Evolutionary conservation across 2,888 invertebrate species (phyloP).

Genomic region (Tenthredo scrophulariae): DNA sequence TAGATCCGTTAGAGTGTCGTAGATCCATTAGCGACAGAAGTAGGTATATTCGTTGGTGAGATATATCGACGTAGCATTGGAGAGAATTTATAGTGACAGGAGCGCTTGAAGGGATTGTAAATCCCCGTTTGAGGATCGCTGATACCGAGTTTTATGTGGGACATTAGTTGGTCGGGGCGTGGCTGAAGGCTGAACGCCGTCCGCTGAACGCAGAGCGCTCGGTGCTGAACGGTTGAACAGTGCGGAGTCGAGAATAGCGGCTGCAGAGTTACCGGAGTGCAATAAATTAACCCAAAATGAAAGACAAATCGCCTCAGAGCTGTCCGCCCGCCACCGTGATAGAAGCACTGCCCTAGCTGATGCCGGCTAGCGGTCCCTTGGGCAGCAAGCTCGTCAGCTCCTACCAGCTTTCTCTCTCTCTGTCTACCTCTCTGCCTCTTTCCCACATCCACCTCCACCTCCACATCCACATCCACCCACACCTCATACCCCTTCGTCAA

Average conservation of each 20-base stretch:
- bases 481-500: constrained; percentile 57
- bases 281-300: constrained; percentile 78
- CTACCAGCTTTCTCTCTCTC: constrained; percentile 25
- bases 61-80: constrained; percentile 76
- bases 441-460: constrained; percentile 55
- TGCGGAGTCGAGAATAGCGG: constrained; percentile 67
- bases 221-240: constrained; percentile 40
- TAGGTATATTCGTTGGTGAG: constrained; percentile 74
- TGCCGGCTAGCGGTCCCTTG: constrained; percentile 67
- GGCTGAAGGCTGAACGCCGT: constrained; percentile 55
- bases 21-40: constrained; percentile 78
- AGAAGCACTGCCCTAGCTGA: constrained; percentile 75
- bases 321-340: constrained; percentile 78
- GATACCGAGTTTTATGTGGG: constrained; percentile 79
- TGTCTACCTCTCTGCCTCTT: constrained; percentile 52
- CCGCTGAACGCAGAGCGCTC: constrained; percentile 17
- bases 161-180: constrained; percentile 78
- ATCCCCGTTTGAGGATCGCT: constrained; percentile 79
- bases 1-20: constrained; percentile 57
- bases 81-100: constrained; percentile 76
- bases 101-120: constrained; percentile 78
- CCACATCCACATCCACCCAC: constrained; percentile 53
- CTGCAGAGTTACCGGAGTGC: constrained; percentile 71
- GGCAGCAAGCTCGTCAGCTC: constrained; percentile 58
- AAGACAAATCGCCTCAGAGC: constrained; percentile 78